Evolutionary conservation across 92 coral and sea anemone genomes (phyloP), one percentile per base, ranked within the genome.

Genomic region (Meandrina meandrites): DNA sequence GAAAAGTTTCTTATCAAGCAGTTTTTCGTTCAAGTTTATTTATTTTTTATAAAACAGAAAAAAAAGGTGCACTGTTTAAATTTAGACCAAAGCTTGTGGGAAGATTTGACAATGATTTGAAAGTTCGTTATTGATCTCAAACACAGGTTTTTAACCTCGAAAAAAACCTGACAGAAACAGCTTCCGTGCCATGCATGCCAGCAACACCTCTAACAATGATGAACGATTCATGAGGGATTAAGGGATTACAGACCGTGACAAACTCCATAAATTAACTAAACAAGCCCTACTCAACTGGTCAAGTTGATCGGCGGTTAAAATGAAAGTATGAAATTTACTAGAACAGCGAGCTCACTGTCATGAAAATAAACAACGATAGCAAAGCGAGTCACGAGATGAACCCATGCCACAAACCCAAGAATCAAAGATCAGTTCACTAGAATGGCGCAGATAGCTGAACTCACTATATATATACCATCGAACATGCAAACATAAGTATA

Each of bases 141-240:
- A 83, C 17, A 53, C 50, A 35, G 54, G 79, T 24, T 54, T 71
- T 57, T 57, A 84, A 75, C n/a, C n/a, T 32, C 72, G 19, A 45
- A 84, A 35, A 45, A 28, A 54, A 84, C 74, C 27, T 19, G 48
- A 35, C 42, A 19, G 42, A 35, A 12, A 6, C n/a, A n/a, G n/a
- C n/a, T n/a, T n/a, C n/a, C n/a, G n/a, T n/a, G n/a, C n/a, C n/a
- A n/a, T n/a, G n/a, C n/a, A n/a, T n/a, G n/a, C n/a, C 17, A 34
- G 13, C 22, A 18, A 16, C 24, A 40, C 48, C n/a, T 66, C 71
- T 66, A 45, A 66, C 71, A 66, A 27, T 66, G 71, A 66, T 27
- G 28, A 66, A 66, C 71, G 35, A 66, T 35, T 36, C 28, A n/a
- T n/a, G n/a, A 73, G 48, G 78, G 15, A 18, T 73, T 3, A 37